Conservation (phyloP, 1,140 invertebrate species). For the Zaprionus camerounensis region DNA sequence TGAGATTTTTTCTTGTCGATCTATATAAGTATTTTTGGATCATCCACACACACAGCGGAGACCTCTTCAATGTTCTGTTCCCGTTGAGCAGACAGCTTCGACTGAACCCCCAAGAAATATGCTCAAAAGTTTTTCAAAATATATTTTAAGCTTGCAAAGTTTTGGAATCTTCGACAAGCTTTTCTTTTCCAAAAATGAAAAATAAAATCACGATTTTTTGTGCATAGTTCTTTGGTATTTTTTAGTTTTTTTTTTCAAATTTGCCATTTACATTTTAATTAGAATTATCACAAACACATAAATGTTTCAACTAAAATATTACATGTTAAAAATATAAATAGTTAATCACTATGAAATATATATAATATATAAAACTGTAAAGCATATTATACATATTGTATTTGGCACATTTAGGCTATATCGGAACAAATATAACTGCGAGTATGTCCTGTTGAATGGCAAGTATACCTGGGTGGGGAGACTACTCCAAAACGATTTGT, state of each 20-base stretch:
- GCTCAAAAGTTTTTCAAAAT: constrained; percentile 71
- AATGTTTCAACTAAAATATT: constrained; percentile 68
- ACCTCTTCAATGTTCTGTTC: constrained; percentile 28
- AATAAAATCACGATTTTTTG: neutral
- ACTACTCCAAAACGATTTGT: neutral
- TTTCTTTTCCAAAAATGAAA: neutral
- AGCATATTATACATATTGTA: constrained; percentile 33
- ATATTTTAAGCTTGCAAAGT: constrained; percentile 48
- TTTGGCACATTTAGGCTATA: constrained; percentile 65
- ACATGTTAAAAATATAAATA: constrained; percentile 64
- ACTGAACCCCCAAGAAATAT: constrained; percentile 51
- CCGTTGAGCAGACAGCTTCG: constrained; percentile 42
- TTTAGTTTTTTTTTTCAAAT: constrained; percentile 16
- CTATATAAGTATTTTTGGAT: constrained; percentile 58
- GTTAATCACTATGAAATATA: constrained; percentile 61
- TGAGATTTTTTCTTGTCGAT: constrained; percentile 31
- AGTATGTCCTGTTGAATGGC: constrained; percentile 31
- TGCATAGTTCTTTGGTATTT: constrained; percentile 1
- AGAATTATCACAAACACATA: constrained; percentile 76
- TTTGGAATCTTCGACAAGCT: constrained; percentile 28
- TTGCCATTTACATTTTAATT: constrained; percentile 59
- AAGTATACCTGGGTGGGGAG: constrained; percentile 15
- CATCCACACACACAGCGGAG: constrained; percentile 29
- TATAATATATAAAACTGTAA: constrained; percentile 42
- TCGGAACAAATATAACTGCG: constrained; percentile 17